Percentiles rank a stretch among this genome's conserved stretches.
Evolutionary conservation across 2,797 vertebrate genomes (phyloP).

Genomic region (Oreochromis mossambicus): DNA sequence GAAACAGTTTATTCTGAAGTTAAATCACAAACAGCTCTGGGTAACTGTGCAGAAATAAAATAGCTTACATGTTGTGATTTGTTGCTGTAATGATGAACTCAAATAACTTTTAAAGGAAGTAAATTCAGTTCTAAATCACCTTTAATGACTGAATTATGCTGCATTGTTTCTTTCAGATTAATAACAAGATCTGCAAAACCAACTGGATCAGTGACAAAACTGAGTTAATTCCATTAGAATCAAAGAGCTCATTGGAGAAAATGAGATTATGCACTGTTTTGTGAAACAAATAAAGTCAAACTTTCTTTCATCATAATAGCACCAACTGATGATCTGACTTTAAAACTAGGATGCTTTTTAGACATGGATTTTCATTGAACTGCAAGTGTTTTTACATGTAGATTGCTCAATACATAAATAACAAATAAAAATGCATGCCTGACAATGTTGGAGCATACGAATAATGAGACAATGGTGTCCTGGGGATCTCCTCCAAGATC

Average conservation of each 20-base stretch:
- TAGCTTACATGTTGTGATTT: accelerated
- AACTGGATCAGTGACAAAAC: no score
- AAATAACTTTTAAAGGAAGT: accelerated
- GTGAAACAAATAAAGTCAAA: accelerated
- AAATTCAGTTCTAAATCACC: accelerated
- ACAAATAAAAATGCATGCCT: background rate
- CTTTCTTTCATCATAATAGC: background rate
- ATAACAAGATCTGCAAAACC: no score
- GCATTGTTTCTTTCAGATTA: no score
- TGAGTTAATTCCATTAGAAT: no score
- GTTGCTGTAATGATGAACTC: accelerated
- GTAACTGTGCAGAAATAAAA: background rate
- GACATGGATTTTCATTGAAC: no score
- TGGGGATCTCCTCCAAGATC: accelerated
- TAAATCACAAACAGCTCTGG: background rate
- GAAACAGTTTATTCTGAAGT: background rate
- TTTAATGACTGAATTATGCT: background rate
- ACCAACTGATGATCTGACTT: background rate
- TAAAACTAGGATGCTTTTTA: background rate
- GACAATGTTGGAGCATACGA: no score
- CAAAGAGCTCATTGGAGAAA: no score
- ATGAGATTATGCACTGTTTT: background rate
- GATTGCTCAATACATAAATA: background rate
- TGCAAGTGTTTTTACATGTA: background rate
- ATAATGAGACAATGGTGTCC: accelerated